These are phyloP conservation scores for Pedionomus torquatus DNA, from an alignment of 2,113 vertebrate genomes.

Conservation along the genomic window DNA sequence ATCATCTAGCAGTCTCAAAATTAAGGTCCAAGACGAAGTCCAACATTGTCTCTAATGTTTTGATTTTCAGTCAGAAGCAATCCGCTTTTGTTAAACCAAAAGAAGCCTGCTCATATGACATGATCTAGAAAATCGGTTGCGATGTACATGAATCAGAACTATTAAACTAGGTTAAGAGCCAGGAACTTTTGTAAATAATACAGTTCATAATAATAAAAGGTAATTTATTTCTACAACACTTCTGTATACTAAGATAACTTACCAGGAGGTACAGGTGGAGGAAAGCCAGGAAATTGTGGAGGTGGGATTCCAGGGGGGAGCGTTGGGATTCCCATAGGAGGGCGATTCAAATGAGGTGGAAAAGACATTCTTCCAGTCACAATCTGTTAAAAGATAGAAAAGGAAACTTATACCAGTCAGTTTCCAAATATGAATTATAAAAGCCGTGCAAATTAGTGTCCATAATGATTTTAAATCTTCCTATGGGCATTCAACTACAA, in stretches of 20 bases:
- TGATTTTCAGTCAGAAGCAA: neutral
- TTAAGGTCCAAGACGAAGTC: neutral
- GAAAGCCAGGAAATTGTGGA: constrained; percentile 93
- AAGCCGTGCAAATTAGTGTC: neutral
- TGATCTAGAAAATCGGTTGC: neutral
- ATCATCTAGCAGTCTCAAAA: neutral
- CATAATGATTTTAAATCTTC: neutral
- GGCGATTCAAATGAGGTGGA: constrained; percentile 95
- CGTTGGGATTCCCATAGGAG: constrained; percentile 88
- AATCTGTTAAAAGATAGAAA: constrained; percentile 75
- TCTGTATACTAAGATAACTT: constrained; percentile 39
- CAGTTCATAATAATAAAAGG: neutral
- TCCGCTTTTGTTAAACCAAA: neutral
- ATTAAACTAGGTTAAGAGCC: neutral
- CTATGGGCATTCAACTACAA: neutral
- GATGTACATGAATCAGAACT: neutral
- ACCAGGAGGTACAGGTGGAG: constrained; percentile 90
- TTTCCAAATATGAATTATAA: neutral
- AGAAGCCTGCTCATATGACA: neutral
- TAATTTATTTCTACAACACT: neutral
- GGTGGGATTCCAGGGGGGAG: constrained; percentile 95
- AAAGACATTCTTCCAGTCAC: constrained; percentile 89
- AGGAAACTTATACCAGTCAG: neutral
- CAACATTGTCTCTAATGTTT: neutral
- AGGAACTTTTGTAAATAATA: neutral